phyloP scores from a whole-genome alignment of 53 echinoderm and acorn worm genomes.

The Henricia sp. region DNA sequence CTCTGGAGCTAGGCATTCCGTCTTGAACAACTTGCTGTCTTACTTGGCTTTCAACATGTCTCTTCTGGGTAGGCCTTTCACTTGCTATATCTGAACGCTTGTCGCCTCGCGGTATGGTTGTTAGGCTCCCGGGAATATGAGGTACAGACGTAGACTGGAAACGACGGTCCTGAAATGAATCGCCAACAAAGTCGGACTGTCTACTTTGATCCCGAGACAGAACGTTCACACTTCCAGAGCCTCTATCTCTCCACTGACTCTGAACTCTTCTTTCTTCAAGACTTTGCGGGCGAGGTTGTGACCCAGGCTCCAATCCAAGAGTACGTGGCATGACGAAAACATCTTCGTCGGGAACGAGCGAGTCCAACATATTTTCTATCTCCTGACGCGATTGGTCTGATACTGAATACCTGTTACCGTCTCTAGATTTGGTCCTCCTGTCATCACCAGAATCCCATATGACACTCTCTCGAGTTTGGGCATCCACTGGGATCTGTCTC shows the following conservation, averaged over 20 bases:
- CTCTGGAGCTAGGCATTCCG: conserved; percentile 8
- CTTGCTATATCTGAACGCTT: background rate
- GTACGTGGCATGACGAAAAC: background rate
- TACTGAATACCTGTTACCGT: conserved; percentile 23
- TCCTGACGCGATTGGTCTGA: conserved; percentile 19
- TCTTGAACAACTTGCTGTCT: background rate
- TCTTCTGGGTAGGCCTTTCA: background rate
- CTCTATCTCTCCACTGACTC: background rate
- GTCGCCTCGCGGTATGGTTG: background rate
- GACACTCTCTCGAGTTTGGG: conserved; percentile 2
- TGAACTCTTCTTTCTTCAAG: background rate
- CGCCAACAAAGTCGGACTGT: background rate
- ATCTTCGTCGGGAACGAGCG: conserved; percentile 18
- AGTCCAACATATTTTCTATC: conserved; percentile 38
- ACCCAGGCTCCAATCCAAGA: too few species aligned
- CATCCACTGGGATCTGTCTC: conserved; percentile 15
- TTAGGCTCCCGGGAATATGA: conserved; percentile 1
- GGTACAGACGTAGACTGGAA: conserved; percentile 13
- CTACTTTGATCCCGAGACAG: conserved; percentile 3
- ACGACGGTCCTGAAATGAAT: conserved; percentile 17
- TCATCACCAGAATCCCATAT: conserved; percentile 50
- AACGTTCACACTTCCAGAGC: conserved; percentile 18
- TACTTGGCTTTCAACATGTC: background rate
- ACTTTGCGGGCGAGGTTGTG: background rate
- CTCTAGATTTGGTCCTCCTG: background rate